phyloP scores from a whole-genome alignment of 2,797 vertebrate genomes.

The Selene dorsalis region DNA sequence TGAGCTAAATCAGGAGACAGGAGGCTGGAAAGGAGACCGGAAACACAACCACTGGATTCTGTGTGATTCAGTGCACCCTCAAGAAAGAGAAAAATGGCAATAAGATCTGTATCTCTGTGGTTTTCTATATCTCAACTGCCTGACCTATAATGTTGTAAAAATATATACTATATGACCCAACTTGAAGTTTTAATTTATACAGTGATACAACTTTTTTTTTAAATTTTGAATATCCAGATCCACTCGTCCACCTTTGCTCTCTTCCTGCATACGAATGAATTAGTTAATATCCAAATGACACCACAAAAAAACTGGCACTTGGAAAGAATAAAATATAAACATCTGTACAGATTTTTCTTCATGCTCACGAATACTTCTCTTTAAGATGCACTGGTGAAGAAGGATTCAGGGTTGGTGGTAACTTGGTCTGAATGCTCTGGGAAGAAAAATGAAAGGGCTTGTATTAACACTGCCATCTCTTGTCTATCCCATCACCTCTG shows the following conservation, averaged over 20 bases:
- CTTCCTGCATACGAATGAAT: conserved; percentile 66
- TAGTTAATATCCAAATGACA: conserved; percentile 79
- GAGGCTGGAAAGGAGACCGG: conserved; percentile 23
- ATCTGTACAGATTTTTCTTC: conserved; percentile 81
- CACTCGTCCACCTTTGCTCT: conserved; percentile 32
- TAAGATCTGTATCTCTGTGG: conserved; percentile 54
- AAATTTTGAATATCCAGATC: conserved; percentile 46
- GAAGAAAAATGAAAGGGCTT: conserved; percentile 52
- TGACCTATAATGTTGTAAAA: conserved; percentile 71
- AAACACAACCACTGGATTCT: conserved; percentile 22
- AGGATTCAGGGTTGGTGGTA: conserved; percentile 39
- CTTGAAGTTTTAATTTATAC: conserved; percentile 70
- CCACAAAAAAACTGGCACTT: conserved; percentile 82
- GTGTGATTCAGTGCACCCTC: conserved; percentile 39
- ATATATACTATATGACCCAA: conserved; percentile 79
- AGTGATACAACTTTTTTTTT: conserved; percentile 62
- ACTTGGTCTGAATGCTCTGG: conserved; percentile 52
- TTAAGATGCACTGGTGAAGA: conserved; percentile 71
- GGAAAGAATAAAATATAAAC: conserved; percentile 82
- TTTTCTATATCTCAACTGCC: conserved; percentile 53
- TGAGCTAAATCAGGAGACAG: conserved; percentile 15
- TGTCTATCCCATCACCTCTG: conserved; percentile 30
- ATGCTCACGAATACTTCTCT: conserved; percentile 79
- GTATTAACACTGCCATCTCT: conserved; percentile 57
- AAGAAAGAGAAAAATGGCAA: conserved; percentile 55